Percentiles rank a stretch among this genome's conserved stretches.
These are phyloP conservation scores for Casuarius casuarius DNA, from an alignment of 2,113 vertebrate species.

Conservation along the genomic window DNA sequence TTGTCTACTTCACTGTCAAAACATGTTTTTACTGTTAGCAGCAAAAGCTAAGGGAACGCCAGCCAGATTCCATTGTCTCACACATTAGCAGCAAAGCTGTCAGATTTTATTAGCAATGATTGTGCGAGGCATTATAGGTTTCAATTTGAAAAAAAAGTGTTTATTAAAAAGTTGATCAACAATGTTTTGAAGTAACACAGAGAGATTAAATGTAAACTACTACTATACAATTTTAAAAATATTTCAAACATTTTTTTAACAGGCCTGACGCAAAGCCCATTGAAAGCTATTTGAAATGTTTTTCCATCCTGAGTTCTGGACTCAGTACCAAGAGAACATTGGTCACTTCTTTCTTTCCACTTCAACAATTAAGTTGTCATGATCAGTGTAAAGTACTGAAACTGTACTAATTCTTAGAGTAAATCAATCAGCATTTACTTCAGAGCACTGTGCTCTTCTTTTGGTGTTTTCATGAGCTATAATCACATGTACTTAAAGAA, in stretches of 20 bases:
- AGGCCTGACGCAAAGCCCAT: background rate
- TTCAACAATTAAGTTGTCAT: conserved; percentile 9
- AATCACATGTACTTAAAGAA: background rate
- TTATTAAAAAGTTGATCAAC: background rate
- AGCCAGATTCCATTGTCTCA: background rate
- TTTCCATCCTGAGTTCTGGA: background rate
- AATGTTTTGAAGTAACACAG: background rate
- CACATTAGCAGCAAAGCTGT: background rate
- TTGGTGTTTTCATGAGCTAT: background rate
- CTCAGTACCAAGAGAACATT: background rate
- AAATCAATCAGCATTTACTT: background rate
- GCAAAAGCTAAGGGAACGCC: background rate
- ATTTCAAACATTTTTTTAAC: background rate
- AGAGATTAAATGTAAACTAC: background rate
- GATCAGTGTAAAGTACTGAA: background rate
- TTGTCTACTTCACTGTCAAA: background rate
- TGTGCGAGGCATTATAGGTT: background rate
- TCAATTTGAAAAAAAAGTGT: background rate
- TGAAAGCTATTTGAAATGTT: background rate
- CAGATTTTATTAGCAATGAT: background rate
- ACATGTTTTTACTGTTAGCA: background rate
- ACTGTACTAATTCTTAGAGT: background rate
- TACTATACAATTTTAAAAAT: background rate
- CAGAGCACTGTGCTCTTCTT: background rate
- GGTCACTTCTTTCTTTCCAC: conserved; percentile 5